Percentiles rank a stretch among this genome's conserved stretches.
Evolutionary conservation across 2,113 vertebrate species (phyloP).

Genomic region (Pimephales promelas): DNA sequence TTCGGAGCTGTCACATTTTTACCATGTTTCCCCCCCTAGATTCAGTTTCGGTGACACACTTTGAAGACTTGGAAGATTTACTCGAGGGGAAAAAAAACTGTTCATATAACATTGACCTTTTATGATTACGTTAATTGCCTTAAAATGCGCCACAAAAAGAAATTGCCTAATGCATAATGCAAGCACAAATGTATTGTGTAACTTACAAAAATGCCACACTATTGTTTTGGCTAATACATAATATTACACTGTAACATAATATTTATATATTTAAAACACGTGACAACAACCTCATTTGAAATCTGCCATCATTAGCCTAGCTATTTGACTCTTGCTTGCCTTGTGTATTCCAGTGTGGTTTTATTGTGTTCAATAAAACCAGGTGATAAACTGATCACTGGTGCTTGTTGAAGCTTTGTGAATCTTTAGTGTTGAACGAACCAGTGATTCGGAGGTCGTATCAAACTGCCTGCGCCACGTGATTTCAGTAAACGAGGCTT

Average conservation of each 20-base stretch:
- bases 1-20: conserved; percentile 15
- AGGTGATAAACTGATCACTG: neutral
- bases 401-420: no score
- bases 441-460: no score
- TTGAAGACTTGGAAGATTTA: neutral
- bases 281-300: neutral
- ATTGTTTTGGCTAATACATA: neutral
- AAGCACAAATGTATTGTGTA: neutral
- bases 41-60: neutral
- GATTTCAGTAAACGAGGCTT: no score
- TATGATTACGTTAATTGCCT: no score
- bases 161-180: neutral
- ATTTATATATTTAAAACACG: neutral
- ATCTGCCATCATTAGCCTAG: neutral
- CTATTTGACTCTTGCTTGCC: neutral
- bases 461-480: no score
- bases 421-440: no score
- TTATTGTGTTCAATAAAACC: neutral
- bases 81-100: neutral
- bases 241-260: neutral
- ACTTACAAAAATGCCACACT: neutral
- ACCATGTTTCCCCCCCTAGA: neutral
- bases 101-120: neutral
- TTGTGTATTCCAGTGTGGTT: neutral
- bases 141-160: neutral